Evolutionary conservation across 37 sponge, comb jelly and placozoan genomes (phyloP), one percentile per base, ranked within the genome.

Genomic region (Hormiphora californensis): DNA sequence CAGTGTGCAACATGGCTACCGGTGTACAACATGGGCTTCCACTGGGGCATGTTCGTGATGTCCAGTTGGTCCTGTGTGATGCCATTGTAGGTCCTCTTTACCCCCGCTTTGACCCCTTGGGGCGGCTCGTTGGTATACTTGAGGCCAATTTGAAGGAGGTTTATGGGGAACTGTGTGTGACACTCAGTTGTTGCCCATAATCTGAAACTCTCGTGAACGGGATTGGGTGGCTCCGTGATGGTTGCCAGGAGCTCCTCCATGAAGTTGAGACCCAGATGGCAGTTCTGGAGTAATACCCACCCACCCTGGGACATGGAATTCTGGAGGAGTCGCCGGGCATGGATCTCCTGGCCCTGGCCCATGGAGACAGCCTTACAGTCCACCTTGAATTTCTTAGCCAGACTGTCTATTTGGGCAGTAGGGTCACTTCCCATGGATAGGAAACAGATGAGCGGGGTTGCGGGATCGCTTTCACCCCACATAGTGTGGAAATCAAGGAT

Each of bases 41-140:
- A 96, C 88, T 94, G 97, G 34, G 87, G 69, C 35, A 94, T 85
- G 92, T 88, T 91, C 40, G 91, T 89, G 87, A 92, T 89, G 86
- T 94, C 97, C 31, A 96, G 88, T 88, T 94, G 94, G 63, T 94
- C 97, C 86, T 93, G 94, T 11, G 91, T 87, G 63, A 96, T 88
- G n/a, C 92, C 89, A 36, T 90, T 93, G 85, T 96, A 96, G 37
- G 96, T 96, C 87, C 96, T 89, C 90, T 94, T 96, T 35, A 96
- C 88, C 0, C 96, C 96, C 23, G 96, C 96, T 54, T 92, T 93
- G 30, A 93, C 94, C 17, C 96, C 96, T 55, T 93, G 96, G 3
- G 96, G 96, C 0, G 96, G 96, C 85, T 96, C 96, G 87, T 93
- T 93, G 55, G 96, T 96, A 87, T 93, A 96, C 90, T 96, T 96